Evolutionary conservation across 2,888 invertebrate genomes (phyloP).

Genomic region (Teinopalpus imperialis): DNA sequence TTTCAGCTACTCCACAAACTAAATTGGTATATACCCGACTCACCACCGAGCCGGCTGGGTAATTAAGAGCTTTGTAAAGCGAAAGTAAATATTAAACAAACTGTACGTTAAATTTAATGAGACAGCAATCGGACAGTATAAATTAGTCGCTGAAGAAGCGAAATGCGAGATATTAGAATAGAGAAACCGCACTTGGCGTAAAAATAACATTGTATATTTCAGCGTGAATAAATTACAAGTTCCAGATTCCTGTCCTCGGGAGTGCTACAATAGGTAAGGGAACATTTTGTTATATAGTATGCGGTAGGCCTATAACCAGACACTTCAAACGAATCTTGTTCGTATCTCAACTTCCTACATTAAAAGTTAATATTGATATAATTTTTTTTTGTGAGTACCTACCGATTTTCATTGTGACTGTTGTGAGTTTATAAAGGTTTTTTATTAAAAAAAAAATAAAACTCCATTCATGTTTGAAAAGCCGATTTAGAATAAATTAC

Average conservation of each 20-base stretch:
- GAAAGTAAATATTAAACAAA: slow-evolving; percentile 44
- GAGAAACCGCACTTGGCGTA: slow-evolving; percentile 18
- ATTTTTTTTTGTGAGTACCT: too few species aligned
- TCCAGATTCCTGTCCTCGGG: background rate
- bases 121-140: slow-evolving; percentile 40
- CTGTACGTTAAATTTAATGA: slow-evolving; percentile 42
- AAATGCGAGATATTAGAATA: slow-evolving; percentile 41
- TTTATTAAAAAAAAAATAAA: too few species aligned
- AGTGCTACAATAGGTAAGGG: background rate
- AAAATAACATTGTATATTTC: slow-evolving; percentile 13
- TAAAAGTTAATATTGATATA: too few species aligned
- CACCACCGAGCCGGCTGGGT: slow-evolving; percentile 27
- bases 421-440: too few species aligned
- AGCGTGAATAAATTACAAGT: slow-evolving; percentile 4
- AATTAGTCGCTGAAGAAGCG: slow-evolving; percentile 47
- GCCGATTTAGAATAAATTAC: too few species aligned
- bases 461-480: too few species aligned
- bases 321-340: too few species aligned
- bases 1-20: slow-evolving; percentile 16
- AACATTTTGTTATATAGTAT: too few species aligned
- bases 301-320: too few species aligned
- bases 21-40: slow-evolving; percentile 26
- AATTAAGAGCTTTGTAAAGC: slow-evolving; percentile 47
- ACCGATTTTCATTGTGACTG: too few species aligned
- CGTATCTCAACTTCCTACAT: too few species aligned